Percentiles rank a stretch among this genome's conserved stretches.
Conservation (phyloP, 2,113 vertebrate species). For the Pygathrix nemaeus region DNA sequence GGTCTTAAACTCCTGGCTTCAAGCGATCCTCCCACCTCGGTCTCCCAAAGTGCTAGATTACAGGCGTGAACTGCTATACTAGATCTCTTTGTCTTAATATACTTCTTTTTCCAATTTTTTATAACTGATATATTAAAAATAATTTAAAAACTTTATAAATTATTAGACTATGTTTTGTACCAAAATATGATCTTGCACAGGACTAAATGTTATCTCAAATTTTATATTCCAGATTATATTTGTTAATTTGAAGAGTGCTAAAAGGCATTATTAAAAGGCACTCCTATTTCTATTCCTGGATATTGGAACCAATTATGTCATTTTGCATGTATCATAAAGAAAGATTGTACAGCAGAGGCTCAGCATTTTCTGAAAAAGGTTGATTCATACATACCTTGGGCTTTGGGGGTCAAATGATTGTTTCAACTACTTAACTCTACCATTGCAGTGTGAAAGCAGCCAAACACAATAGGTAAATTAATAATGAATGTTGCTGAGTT, state of each 20-base stretch:
- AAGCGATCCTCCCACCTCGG: no score
- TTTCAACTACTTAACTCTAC: not conserved
- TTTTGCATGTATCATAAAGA: not conserved
- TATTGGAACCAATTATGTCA: not conserved
- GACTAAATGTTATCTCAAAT: not conserved
- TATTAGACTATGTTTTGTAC: conserved; percentile 67
- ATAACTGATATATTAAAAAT: not conserved
- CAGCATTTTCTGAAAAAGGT: not conserved
- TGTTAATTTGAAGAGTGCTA: conserved; percentile 61
- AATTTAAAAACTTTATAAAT: not conserved
- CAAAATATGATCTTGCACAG: conserved; percentile 35
- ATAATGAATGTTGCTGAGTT: not conserved
- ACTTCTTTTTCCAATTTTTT: not conserved
- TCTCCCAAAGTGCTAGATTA: no score
- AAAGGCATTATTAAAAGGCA: not conserved
- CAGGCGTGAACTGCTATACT: no score
- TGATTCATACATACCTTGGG: not conserved
- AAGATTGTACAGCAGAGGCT: not conserved
- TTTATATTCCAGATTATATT: conserved; percentile 45
- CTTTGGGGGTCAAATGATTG: not conserved
- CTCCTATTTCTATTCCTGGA: not conserved
- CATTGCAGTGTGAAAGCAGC: not conserved
- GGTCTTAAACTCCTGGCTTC: no score
- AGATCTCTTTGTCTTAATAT: not conserved
- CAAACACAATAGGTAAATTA: not conserved